Evolutionary conservation across 2,797 vertebrate genomes (phyloP), one percentile per base, ranked within the genome.

Genomic region (Squalus acanthias): DNA sequence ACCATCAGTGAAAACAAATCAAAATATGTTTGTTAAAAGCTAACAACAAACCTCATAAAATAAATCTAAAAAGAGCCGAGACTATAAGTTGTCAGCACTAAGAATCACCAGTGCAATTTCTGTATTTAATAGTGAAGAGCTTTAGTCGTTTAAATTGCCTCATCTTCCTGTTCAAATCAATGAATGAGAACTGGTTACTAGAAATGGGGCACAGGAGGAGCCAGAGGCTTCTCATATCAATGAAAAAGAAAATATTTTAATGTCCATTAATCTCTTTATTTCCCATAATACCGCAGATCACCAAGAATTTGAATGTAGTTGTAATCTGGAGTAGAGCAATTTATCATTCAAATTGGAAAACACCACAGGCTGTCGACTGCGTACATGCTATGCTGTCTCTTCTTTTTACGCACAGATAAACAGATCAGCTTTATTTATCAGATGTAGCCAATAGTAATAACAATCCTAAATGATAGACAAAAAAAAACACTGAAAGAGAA

Each of bases 311-410:
- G 63, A 93, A 93, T 65, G n/a, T 93, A 46, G n/a, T 69, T 93
- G 20, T 93, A 93, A 93, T 39, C n/a, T 46, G 17, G n/a, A 24
- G 20, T 67, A n/a, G n/a, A 93, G 63, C 91, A 69, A 93, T 69
- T 93, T 69, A 93, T 69, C 91, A 93, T 93, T 93, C 65, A 93
- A 39, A 93, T 93, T 67, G 63, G 63, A 67, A 93, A 69, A 22
- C 65, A 69, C 33, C 63, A 69, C 17, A 24, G 63, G 91, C 91
- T 93, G 63, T 39, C 0, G 17, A 46, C n/a, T 93, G 33, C 63
- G 0, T 39, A 93, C 8, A 3, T 22, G 63, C 63, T 10, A 46
- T 65, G 63, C n/a, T 46, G 17, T 46, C 15, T 39, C n/a, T 93
- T 69, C 17, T 20, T 46, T 33, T 91, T 60, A 63, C 29, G 63